phyloP scores from a whole-genome alignment of 1,140 invertebrate genomes.

The Meloidogyne hapla region DNA sequence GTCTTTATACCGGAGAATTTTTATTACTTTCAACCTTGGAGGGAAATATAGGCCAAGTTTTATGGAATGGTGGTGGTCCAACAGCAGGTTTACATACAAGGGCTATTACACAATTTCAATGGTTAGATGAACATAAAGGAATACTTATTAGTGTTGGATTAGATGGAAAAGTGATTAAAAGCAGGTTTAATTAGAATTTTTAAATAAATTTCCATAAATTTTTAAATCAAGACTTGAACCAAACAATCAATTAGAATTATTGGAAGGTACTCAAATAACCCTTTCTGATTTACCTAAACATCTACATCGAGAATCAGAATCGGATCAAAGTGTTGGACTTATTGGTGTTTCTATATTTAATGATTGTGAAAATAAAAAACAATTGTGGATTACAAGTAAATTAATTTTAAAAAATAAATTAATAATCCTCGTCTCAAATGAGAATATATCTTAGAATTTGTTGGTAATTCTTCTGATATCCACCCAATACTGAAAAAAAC shows the following conservation, averaged over 20 bases:
- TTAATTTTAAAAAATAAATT: neutral
- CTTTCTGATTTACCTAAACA: conserved; percentile 36
- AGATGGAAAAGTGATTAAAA: conserved; percentile 4
- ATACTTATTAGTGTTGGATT: conserved; percentile 15
- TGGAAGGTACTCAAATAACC: conserved; percentile 27
- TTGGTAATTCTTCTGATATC: too few relatives aligned
- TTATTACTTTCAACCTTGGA: neutral
- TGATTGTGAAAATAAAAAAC: neutral
- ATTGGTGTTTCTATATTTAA: conserved; percentile 29
- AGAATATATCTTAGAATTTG: too few relatives aligned
- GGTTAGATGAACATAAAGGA: conserved; percentile 10
- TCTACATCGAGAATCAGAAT: conserved; percentile 9
- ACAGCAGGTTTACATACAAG: neutral
- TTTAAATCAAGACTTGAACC: conserved; percentile 8
- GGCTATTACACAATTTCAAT: conserved; percentile 23
- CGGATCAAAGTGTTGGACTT: conserved; percentile 25
- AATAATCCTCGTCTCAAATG: too few relatives aligned
- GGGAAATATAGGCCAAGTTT: neutral
- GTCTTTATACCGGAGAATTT: conserved; percentile 14
- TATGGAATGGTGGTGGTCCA: conserved; percentile 19
- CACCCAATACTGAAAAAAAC: too few relatives aligned
- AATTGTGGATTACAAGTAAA: neutral
- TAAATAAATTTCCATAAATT: neutral
- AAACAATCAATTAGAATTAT: conserved; percentile 24
- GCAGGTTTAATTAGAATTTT: conserved; percentile 7